These are phyloP conservation scores for Empis stercorea DNA, from an alignment of 2,888 invertebrate species.

Conservation along the genomic window DNA sequence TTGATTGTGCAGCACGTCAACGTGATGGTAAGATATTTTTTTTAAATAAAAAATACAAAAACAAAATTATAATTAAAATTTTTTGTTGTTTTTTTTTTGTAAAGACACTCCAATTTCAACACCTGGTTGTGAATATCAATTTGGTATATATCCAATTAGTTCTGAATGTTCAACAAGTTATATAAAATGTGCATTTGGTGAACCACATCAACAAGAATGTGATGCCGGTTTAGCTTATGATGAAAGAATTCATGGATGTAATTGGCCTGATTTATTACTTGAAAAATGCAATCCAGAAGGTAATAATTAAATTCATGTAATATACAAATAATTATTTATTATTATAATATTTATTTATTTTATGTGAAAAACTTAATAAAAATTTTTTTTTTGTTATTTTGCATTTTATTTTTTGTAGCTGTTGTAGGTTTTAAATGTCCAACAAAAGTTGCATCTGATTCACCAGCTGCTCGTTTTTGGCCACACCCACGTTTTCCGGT, in stretches of 20 bases:
- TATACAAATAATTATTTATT: too few relatives aligned
- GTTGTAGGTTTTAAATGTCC: slow-evolving; percentile 90
- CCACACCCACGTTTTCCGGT: slow-evolving; percentile 85
- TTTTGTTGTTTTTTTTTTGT: slow-evolving; percentile 12
- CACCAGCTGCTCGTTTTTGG: slow-evolving; percentile 78
- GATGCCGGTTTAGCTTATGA: slow-evolving; percentile 82
- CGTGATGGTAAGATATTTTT: slow-evolving; percentile 53
- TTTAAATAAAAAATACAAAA: background rate
- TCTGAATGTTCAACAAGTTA: slow-evolving; percentile 72
- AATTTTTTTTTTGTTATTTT: slow-evolving; percentile 11
- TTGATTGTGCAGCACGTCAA: slow-evolving; percentile 68
- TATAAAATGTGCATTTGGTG: slow-evolving; percentile 73
- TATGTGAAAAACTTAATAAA: background rate
- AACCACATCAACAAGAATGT: slow-evolving; percentile 67
- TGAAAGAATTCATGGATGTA: slow-evolving; percentile 75
- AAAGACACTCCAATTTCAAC: slow-evolving; percentile 66
- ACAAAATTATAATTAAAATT: background rate
- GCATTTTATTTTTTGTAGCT: slow-evolving; percentile 46
- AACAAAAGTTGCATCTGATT: slow-evolving; percentile 64
- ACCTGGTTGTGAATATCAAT: slow-evolving; percentile 77
- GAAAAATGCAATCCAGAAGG: slow-evolving; percentile 84
- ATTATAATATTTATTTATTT: too few relatives aligned
- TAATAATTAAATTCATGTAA: slow-evolving; percentile 28
- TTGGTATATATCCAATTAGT: slow-evolving; percentile 75
- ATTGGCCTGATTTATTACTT: slow-evolving; percentile 84